Evolutionary conservation across 2,888 invertebrate species (phyloP).

Genomic region (Lasioglossum pauxillum): DNA sequence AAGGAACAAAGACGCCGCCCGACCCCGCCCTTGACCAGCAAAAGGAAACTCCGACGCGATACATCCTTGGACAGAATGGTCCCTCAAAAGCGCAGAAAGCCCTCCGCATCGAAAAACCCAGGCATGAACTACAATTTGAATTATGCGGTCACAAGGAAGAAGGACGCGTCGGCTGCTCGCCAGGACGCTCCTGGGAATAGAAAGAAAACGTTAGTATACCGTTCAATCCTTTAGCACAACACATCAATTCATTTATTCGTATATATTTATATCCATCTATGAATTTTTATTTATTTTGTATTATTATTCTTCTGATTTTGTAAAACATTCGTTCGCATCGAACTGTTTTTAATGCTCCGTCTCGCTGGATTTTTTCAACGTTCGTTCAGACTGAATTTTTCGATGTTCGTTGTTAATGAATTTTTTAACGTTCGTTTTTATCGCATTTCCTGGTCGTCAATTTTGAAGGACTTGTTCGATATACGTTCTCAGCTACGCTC

Average conservation of each 20-base stretch:
- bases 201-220: background rate
- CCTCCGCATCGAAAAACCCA: background rate
- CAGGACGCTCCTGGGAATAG: background rate
- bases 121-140: background rate
- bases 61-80: background rate
- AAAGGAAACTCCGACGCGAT: slow-evolving; percentile 18
- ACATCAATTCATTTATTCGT: background rate
- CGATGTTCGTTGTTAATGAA: background rate
- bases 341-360: background rate
- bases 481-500: background rate
- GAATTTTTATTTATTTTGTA: too few relatives aligned
- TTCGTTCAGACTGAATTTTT: background rate
- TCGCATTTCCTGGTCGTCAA: background rate
- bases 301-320: background rate
- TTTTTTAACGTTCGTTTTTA: background rate
- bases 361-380: background rate
- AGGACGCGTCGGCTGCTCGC: background rate
- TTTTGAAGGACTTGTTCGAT: background rate
- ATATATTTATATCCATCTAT: too few relatives aligned
- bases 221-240: background rate
- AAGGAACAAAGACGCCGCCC: slow-evolving; percentile 40
- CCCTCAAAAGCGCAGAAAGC: slow-evolving; percentile 26
- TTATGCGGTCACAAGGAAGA: background rate
- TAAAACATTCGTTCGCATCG: background rate
- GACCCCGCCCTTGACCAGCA: slow-evolving; percentile 17